phyloP scores from a whole-genome alignment of 1,140 invertebrate species.

The Drosophila malerkotliana region DNA sequence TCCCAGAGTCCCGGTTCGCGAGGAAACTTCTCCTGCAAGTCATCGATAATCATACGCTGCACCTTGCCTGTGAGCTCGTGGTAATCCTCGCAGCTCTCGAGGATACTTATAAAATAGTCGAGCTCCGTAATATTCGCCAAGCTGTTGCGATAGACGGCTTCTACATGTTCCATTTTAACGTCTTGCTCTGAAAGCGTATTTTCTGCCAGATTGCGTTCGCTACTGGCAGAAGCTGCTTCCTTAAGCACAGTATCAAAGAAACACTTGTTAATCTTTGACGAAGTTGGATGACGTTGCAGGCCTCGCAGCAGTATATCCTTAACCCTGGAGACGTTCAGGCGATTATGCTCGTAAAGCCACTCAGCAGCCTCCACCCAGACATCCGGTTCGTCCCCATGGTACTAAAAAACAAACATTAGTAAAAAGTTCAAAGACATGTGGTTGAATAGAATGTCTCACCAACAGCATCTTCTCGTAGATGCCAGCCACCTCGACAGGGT shows the following conservation, averaged over 20 bases:
- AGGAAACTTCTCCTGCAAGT: slow-evolving; percentile 67
- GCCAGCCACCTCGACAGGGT: slow-evolving; percentile 66
- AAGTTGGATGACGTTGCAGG: slow-evolving; percentile 67
- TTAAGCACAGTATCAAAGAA: slow-evolving; percentile 72
- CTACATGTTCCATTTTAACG: slow-evolving; percentile 66
- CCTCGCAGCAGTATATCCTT: slow-evolving; percentile 71
- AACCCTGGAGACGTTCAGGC: slow-evolving; percentile 55
- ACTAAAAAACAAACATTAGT: slow-evolving; percentile 36
- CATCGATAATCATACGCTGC: slow-evolving; percentile 65
- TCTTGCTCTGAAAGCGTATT: slow-evolving; percentile 67
- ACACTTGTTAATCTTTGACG: slow-evolving; percentile 59
- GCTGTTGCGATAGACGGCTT: slow-evolving; percentile 68
- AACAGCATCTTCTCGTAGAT: slow-evolving; percentile 80
- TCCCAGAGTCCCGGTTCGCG: slow-evolving; percentile 72
- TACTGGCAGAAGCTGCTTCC: slow-evolving; percentile 53
- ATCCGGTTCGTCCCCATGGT: slow-evolving; percentile 64
- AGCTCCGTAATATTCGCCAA: slow-evolving; percentile 62
- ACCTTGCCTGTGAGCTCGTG: slow-evolving; percentile 56
- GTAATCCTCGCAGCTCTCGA: slow-evolving; percentile 65
- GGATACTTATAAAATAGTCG: slow-evolving; percentile 65
- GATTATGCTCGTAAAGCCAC: slow-evolving; percentile 73
- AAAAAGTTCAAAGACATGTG: background rate
- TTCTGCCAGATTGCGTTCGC: slow-evolving; percentile 40
- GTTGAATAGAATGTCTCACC: slow-evolving; percentile 34
- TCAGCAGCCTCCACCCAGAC: slow-evolving; percentile 68